Evolutionary conservation across 2,888 invertebrate genomes (phyloP).

Genomic region (Melipona beecheii): DNA sequence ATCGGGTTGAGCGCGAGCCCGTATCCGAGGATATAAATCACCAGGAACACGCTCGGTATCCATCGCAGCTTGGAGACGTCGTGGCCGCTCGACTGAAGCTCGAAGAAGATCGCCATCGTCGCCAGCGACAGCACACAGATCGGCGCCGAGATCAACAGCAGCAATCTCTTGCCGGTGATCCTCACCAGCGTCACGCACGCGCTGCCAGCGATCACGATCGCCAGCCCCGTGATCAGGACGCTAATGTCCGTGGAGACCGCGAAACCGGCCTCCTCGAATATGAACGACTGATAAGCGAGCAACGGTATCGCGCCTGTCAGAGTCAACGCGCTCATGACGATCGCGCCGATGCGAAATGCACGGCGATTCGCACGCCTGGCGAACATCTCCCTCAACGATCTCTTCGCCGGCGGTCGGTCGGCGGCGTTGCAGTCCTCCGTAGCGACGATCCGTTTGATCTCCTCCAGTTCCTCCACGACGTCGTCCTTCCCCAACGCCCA

Average conservation of each 20-base stretch:
- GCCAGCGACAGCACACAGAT: slow-evolving; percentile 73
- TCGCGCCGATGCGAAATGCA: slow-evolving; percentile 77
- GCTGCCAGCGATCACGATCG: slow-evolving; percentile 78
- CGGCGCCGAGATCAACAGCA: slow-evolving; percentile 77
- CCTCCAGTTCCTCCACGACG: slow-evolving; percentile 79
- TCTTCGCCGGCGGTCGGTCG: slow-evolving; percentile 27
- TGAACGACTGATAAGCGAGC: slow-evolving; percentile 80
- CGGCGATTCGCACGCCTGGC: slow-evolving; percentile 71
- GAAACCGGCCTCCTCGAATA: slow-evolving; percentile 78
- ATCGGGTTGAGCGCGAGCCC: slow-evolving; percentile 81
- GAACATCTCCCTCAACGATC: slow-evolving; percentile 47
- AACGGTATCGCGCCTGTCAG: slow-evolving; percentile 80
- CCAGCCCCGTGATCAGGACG: slow-evolving; percentile 77
- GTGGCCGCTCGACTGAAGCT: slow-evolving; percentile 68
- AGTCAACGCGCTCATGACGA: slow-evolving; percentile 76
- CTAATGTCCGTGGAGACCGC: slow-evolving; percentile 76
- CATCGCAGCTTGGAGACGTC: slow-evolving; percentile 75
- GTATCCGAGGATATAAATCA: slow-evolving; percentile 78
- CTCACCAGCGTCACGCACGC: slow-evolving; percentile 78
- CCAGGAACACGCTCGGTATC: slow-evolving; percentile 79
- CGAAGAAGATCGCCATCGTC: slow-evolving; percentile 77
- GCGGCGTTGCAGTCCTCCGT: slow-evolving; percentile 67
- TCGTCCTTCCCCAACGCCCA: slow-evolving; percentile 80
- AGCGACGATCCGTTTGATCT: slow-evolving; percentile 79
- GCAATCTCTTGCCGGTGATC: slow-evolving; percentile 76